phyloP scores from a whole-genome alignment of 92 coral and sea anemone genomes.

The Hydrozoanthus gracilis region DNA sequence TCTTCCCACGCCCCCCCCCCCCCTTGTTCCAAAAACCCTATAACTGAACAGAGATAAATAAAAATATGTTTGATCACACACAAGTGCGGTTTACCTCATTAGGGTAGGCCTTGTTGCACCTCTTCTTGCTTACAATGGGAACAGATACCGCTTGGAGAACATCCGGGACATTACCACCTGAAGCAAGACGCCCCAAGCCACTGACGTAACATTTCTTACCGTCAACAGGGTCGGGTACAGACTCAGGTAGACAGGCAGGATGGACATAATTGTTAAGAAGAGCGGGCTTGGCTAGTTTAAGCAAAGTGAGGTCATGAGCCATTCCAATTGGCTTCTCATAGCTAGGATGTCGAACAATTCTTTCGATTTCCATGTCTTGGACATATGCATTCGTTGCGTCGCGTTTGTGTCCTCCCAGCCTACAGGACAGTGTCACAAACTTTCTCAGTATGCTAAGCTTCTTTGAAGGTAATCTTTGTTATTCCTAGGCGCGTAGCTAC shows the following conservation, averaged over 20 bases:
- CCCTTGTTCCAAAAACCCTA: too few species aligned
- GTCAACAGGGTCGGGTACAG: slow-evolving; percentile 37
- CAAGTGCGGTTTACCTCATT: background rate
- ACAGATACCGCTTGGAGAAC: slow-evolving; percentile 39
- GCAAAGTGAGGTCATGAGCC: slow-evolving; percentile 57
- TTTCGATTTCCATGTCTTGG: slow-evolving; percentile 55
- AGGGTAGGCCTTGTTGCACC: slow-evolving; percentile 37
- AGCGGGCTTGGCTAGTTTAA: slow-evolving; percentile 62
- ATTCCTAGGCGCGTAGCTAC: background rate
- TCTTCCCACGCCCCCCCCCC: too few species aligned
- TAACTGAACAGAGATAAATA: background rate
- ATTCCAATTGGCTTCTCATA: slow-evolving; percentile 57
- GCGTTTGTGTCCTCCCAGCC: slow-evolving; percentile 46
- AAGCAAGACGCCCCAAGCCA: slow-evolving; percentile 44
- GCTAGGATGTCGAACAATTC: slow-evolving; percentile 49
- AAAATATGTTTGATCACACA: background rate
- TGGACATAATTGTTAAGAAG: slow-evolving; percentile 33
- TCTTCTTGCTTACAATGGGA: slow-evolving; percentile 21
- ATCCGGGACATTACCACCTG: slow-evolving; percentile 44
- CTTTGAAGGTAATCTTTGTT: background rate
- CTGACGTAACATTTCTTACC: slow-evolving; percentile 34
- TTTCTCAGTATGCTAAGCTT: background rate
- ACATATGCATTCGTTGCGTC: background rate
- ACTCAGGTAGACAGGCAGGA: slow-evolving; percentile 35
- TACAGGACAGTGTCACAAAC: background rate